Evolutionary conservation across 2,888 invertebrate species (phyloP), one percentile per base, ranked within the genome.

Genomic region (Sphaerophoria taeniata): DNA sequence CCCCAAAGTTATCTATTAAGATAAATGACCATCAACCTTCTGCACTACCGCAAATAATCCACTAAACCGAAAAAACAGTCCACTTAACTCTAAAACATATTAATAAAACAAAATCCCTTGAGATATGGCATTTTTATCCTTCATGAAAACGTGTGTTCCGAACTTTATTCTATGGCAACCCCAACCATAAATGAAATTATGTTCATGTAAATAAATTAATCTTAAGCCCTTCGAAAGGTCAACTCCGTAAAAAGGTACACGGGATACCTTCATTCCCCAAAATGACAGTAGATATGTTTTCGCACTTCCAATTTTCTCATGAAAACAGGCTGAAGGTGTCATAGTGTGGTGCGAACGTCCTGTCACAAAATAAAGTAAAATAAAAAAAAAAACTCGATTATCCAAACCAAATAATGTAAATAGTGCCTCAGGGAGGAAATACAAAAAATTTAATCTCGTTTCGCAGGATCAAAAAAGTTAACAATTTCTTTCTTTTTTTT

Each of bases 191-290:
- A 24, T 47, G 33, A 63, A 63, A 47, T 47, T 63, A 45, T 47
- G 47, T 63, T 14, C 47, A 63, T 63, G 63, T 63, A 33, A 63
- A 63, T 63, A 63, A 63, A 63, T 63, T 63, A 47, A 63, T 63
- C 63, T 63, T 47, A 63, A 63, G 33, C 63, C 63, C 14, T 63
- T 47, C 33, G 47, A 63, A 63, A 47, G 63, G 63, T 47, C 34
- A 49, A 63, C 14, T 14, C 63, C 47, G 34, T 63, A 16, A 16
- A 16, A 51, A 24, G 24, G 24, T 24, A 24, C 24, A 24, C 24
- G 24, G 24, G 2, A 43, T 16, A 51, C 51, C 51, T 51, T 51
- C 24, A 24, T 24, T 16, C 16, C 9, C 9, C 5, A 51, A 24
- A 24, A 51, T 24, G 3, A 51, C 14, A 51, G 24, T 3, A 24